A percentile compares a stretch with the other conserved stretches of the same genome.
These are phyloP conservation scores for Drosophila ezoana DNA, from an alignment of 2,888 invertebrate genomes.

Conservation along the genomic window DNA sequence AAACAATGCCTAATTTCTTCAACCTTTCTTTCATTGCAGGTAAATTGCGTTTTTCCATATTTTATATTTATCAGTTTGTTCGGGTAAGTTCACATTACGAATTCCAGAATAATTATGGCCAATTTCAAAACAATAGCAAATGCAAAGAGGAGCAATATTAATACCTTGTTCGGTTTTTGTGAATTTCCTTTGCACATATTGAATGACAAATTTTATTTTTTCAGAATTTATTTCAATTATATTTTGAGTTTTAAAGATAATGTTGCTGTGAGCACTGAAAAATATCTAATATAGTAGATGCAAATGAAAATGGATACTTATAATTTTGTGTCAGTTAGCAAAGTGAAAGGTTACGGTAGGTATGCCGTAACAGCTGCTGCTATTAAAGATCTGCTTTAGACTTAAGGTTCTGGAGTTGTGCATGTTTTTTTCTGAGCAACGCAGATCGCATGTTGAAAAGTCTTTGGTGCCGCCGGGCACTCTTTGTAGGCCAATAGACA, in stretches of 20 bases:
- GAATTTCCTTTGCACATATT: constrained; percentile 11
- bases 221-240: neutral
- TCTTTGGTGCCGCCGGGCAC: neutral
- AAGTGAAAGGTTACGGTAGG: neutral
- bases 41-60: constrained; percentile 36
- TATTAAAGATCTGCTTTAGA: neutral
- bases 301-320: too few relatives aligned
- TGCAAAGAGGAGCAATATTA: constrained; percentile 50
- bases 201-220: neutral
- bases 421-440: neutral
- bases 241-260: neutral
- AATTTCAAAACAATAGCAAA: constrained; percentile 60
- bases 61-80: neutral
- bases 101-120: constrained; percentile 51
- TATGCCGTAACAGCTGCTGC: neutral
- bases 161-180: constrained; percentile 36
- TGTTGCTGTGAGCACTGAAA: neutral
- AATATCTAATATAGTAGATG: neutral
- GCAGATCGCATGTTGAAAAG: neutral
- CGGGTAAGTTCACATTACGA: constrained; percentile 39
- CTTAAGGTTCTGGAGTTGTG: too few relatives aligned
- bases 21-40: constrained; percentile 48
- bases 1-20: constrained; percentile 30
- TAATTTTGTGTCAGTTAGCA: too few relatives aligned
- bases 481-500: neutral